Evolutionary conservation across 2,888 invertebrate genomes (phyloP), one percentile per base, ranked within the genome.

Genomic region (Epistrophella euchroma): DNA sequence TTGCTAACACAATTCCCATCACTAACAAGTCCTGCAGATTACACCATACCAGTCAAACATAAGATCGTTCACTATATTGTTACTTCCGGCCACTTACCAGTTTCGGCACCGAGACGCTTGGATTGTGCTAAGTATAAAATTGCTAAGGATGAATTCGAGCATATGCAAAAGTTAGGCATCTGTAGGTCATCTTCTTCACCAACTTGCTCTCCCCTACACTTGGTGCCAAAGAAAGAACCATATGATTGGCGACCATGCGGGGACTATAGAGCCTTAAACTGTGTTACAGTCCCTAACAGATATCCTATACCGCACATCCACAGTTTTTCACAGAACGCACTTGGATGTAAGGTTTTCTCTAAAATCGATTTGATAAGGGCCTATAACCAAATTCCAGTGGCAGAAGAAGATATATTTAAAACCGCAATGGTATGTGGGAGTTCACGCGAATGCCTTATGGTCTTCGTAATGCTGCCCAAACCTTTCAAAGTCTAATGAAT

Each of bases 221-320:
- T 75, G 73, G 81, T 66, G 4, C 19, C 15, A 7, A 78, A 70
- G 70, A 76, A 79, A 72, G 82, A 75, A 50, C 47, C 56, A 56
- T 17, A 43, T 28, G 77, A 82, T 79, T 88, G 87, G 78, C 68
- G 73, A 56, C 90, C 85, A 89, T 90, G 88, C 89, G 90, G 81
- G 90, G 90, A 87, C 25, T 58, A 19, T 58, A 10, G 17, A 11
- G 47, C 19, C 11, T 19, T 47, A 11, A 47, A 47, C 11, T 47
- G 11, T 11, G 17, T 68, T 10, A 68, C 68, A n/a, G 37, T 37
- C 1, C 52, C 68, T 3, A 22, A 52, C 52, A 35, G 11, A 68
- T 68, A 68, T 25, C 68, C 52, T 0, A 68, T 68, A 15, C n/a
- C 52, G 2, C 50, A 68, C 11, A 52, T 52, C 15, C 55, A 71